Evolutionary conservation across 2,113 vertebrate genomes (phyloP).

Genomic region (Craseonycteris thonglongyai): DNA sequence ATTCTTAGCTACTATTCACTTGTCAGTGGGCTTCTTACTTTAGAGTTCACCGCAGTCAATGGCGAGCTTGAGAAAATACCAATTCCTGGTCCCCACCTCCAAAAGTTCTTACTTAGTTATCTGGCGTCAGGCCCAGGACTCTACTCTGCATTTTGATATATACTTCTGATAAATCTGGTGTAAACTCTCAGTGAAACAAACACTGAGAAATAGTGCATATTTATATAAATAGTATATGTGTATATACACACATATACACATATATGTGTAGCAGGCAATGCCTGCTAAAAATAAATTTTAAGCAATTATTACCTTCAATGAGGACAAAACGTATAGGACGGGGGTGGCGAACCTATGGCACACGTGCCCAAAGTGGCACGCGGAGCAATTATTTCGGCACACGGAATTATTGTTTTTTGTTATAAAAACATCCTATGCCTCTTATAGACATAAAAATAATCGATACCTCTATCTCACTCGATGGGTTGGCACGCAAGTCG

Average conservation of each 20-base stretch:
- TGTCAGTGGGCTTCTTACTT: neutral
- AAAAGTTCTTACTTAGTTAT: neutral
- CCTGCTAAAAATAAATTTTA: neutral
- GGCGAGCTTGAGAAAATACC: neutral
- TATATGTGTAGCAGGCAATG: too few species aligned
- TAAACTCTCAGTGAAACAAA: neutral
- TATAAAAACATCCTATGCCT: too few species aligned
- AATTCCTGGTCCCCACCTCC: neutral
- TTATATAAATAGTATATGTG: too few species aligned
- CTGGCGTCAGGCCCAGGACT: neutral
- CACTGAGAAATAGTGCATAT: neutral
- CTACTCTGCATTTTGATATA: neutral
- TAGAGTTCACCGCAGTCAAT: neutral
- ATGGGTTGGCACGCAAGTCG: too few species aligned
- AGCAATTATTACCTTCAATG: neutral
- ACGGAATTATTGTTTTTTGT: too few species aligned
- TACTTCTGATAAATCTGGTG: neutral
- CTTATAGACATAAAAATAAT: too few species aligned
- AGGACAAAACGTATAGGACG: conserved; percentile 9
- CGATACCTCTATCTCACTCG: too few species aligned
- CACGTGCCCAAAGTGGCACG: too few species aligned
- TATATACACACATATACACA: too few species aligned
- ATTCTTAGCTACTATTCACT: neutral
- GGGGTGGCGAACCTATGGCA: too few species aligned
- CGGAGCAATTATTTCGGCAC: too few species aligned